phyloP scores from a whole-genome alignment of 2,797 vertebrate genomes.

The Oryzias dopingdopingensis region DNA sequence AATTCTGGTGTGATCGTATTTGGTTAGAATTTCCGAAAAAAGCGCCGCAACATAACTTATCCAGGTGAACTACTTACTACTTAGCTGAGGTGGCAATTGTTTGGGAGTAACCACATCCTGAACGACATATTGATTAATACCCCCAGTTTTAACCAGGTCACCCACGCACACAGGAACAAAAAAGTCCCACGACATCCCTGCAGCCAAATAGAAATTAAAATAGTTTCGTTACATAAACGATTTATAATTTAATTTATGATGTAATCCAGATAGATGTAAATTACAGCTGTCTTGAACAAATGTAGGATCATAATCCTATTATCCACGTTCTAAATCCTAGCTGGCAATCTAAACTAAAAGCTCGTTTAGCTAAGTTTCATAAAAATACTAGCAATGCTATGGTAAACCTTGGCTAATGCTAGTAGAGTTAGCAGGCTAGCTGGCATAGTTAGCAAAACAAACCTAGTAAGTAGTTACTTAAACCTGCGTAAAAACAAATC shows the following conservation, averaged over 20 bases:
- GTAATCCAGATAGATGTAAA: no score
- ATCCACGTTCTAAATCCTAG: no score
- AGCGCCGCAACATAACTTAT: not conserved
- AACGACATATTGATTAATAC: constrained; percentile 87
- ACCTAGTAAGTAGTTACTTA: not conserved
- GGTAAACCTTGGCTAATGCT: not conserved
- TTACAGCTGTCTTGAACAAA: no score
- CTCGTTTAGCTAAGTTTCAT: no score
- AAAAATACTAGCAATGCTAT: no score
- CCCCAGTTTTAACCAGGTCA: constrained; percentile 84
- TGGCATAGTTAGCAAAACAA: constrained; percentile 2
- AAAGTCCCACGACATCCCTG: constrained; percentile 86
- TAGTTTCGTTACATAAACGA: no score
- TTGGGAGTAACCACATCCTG: constrained; percentile 80
- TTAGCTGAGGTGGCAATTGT: constrained; percentile 76
- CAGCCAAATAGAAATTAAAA: not conserved
- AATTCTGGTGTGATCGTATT: constrained; percentile 71
- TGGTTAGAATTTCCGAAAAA: not conserved
- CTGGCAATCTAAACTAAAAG: no score
- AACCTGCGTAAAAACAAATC: not conserved
- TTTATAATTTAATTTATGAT: no score
- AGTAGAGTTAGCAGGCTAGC: constrained; percentile 26
- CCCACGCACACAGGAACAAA: constrained; percentile 79
- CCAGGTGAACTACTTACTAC: constrained; percentile 71
- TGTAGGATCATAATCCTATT: no score